Conservation (phyloP, 1,140 invertebrate species). For the Plodia interpunctella region DNA sequence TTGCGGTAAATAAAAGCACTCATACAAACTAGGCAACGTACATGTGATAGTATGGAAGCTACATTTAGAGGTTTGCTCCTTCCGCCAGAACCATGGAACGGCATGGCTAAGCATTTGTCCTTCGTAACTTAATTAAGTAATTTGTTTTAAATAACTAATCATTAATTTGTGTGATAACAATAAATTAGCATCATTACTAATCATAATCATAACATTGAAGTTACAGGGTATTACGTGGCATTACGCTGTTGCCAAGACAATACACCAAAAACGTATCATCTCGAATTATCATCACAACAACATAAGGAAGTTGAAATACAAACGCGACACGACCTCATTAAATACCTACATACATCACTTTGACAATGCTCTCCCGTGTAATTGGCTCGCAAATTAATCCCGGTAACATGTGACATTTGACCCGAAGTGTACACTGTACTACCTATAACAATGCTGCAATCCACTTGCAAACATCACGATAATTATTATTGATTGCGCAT, state of each 20-base stretch:
- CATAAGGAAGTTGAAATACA: neutral
- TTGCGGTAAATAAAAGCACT: too few species aligned
- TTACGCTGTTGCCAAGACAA: neutral
- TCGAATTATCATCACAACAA: neutral
- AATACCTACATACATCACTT: conserved; percentile 19
- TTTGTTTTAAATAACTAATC: too few species aligned
- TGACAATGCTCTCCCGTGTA: conserved; percentile 33
- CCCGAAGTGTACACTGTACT: conserved; percentile 25
- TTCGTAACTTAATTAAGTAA: too few species aligned
- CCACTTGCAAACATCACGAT: conserved; percentile 67
- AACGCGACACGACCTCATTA: conserved; percentile 14
- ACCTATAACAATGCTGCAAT: conserved; percentile 65
- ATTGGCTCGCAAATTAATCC: conserved; percentile 65
- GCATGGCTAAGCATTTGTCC: too few species aligned
- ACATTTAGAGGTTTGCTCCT: too few species aligned
- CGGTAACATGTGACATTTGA: conserved; percentile 61
- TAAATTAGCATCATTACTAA: too few species aligned
- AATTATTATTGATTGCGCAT: conserved; percentile 75
- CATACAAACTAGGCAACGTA: too few species aligned
- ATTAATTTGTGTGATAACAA: too few species aligned
- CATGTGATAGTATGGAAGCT: too few species aligned
- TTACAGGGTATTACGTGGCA: too few species aligned
- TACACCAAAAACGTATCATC: neutral
- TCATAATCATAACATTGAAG: too few species aligned
- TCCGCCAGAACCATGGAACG: too few species aligned